A percentile compares a stretch with the other conserved stretches of the same genome.
Conservation (phyloP, 2,888 invertebrate species). For the Dichetophora obliterata region DNA sequence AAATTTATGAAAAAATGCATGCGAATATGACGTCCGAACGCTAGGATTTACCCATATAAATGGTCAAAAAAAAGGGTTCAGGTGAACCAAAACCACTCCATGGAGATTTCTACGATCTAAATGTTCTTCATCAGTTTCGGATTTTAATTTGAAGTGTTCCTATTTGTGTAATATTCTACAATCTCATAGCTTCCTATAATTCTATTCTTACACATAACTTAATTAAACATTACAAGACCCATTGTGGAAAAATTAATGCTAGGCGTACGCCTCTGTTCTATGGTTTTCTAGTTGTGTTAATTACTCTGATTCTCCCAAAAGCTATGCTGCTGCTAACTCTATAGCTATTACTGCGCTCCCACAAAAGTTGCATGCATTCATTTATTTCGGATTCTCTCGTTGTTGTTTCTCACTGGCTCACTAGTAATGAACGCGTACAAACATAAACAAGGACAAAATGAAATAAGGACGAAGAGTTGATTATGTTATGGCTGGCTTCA, state of each 20-base stretch:
- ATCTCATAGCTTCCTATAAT: no score
- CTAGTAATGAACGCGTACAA: not conserved
- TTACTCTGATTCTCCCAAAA: slow-evolving; percentile 28
- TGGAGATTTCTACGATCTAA: no score
- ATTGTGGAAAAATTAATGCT: not conserved
- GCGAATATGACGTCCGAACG: no score
- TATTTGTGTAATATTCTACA: no score
- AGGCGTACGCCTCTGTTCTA: slow-evolving; percentile 2
- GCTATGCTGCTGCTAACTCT: not conserved
- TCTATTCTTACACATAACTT: no score
- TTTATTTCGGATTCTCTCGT: not conserved
- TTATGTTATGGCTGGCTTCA: slow-evolving; percentile 22
- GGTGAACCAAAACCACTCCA: no score
- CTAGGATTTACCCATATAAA: no score
- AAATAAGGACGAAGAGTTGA: not conserved
- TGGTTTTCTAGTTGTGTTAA: slow-evolving; percentile 17
- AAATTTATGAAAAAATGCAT: no score
- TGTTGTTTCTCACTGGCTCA: not conserved
- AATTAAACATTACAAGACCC: not conserved
- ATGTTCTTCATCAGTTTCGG: no score
- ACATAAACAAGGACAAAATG: not conserved
- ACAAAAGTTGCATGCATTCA: not conserved
- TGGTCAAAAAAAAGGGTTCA: no score
- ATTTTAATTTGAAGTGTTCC: no score
- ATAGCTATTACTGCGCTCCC: not conserved